These are phyloP conservation scores for Ophion obscuratus DNA, from an alignment of 2,888 invertebrate species.

Conservation along the genomic window DNA sequence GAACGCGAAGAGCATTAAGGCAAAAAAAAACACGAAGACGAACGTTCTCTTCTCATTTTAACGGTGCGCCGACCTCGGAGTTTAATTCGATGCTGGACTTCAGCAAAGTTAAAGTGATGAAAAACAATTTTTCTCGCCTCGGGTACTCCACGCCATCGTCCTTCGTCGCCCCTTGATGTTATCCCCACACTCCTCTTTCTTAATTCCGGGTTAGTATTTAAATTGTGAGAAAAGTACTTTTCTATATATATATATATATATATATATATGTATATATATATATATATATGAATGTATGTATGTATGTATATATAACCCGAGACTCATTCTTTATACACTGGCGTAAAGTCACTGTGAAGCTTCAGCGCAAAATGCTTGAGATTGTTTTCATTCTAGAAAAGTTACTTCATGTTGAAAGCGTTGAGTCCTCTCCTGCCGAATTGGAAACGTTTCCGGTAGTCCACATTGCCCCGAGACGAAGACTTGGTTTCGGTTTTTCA, in stretches of 20 bases:
- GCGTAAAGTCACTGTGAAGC: conserved; percentile 28
- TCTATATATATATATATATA: background rate
- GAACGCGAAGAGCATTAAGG: conserved; percentile 59
- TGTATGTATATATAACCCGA: background rate
- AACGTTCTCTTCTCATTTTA: conserved; percentile 60
- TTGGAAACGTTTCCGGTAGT: too few relatives aligned
- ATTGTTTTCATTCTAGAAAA: conserved; percentile 29
- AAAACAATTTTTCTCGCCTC: conserved; percentile 67
- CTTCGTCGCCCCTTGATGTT: conserved; percentile 31
- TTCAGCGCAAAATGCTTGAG: conserved; percentile 35
- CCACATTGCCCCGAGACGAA: background rate
- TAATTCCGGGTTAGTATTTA: conserved; percentile 60
- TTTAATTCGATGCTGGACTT: conserved; percentile 65
- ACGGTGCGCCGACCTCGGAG: conserved; percentile 58
- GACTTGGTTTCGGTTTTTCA: too few relatives aligned
- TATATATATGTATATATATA: background rate
- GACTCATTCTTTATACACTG: conserved; percentile 27
- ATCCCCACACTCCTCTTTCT: conserved; percentile 51
- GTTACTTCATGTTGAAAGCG: background rate
- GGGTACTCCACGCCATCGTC: conserved; percentile 48
- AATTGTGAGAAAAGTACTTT: conserved; percentile 57
- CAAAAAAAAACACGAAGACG: conserved; percentile 51
- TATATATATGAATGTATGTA: background rate
- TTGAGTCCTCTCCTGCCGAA: too few relatives aligned
- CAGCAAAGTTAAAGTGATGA: conserved; percentile 65